phyloP scores from a whole-genome alignment of 1,140 invertebrate genomes.

The Nixonia krombeini region DNA sequence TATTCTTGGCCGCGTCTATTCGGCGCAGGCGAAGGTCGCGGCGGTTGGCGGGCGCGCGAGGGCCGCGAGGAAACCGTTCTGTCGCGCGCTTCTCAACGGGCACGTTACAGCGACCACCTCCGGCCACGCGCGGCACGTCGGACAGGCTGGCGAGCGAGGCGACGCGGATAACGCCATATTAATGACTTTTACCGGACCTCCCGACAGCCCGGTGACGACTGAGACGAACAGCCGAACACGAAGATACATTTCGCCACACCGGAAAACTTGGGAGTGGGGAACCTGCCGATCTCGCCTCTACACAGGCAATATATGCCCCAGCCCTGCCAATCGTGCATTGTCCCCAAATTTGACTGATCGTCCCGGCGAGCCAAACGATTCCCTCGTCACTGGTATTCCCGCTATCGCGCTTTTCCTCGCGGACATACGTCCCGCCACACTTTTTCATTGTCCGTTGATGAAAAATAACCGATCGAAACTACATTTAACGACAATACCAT shows the following conservation, averaged over 20 bases:
- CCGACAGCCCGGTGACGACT: constrained; percentile 51
- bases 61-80: background rate
- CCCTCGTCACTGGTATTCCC: too few relatives aligned
- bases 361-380: too few relatives aligned
- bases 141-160: background rate
- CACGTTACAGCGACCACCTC: background rate
- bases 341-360: too few relatives aligned
- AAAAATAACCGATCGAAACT: too few relatives aligned
- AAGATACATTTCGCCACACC: constrained; percentile 51
- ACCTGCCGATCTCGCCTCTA: constrained; percentile 5
- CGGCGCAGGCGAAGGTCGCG: background rate
- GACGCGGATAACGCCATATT: constrained; percentile 18
- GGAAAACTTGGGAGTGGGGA: constrained; percentile 1
- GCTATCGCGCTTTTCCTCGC: too few relatives aligned
- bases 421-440: too few relatives aligned
- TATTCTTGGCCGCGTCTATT: background rate
- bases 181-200: constrained; percentile 37
- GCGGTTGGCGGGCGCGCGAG: background rate
- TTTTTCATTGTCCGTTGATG: too few relatives aligned
- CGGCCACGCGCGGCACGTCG: background rate
- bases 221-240: constrained; percentile 57
- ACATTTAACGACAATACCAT: too few relatives aligned
- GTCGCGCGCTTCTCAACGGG: background rate
- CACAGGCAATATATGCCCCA: too few relatives aligned
- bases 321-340: too few relatives aligned